Evolutionary conservation across 2,113 vertebrate genomes (phyloP).

Genomic region (Murina feae): DNA sequence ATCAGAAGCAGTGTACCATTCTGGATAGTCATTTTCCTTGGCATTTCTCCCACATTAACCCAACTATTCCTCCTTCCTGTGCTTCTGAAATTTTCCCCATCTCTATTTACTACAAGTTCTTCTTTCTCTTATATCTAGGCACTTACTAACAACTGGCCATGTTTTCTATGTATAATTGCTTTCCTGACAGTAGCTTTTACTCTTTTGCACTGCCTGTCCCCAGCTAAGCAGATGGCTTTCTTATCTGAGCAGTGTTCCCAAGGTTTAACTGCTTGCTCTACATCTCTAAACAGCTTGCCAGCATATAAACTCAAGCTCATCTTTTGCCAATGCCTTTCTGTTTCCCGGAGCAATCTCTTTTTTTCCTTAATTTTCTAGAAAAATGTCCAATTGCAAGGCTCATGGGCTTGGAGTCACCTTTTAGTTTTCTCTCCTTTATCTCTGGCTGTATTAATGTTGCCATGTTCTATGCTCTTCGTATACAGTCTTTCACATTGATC

Average conservation of each 20-base stretch:
- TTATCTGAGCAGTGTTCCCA: not conserved
- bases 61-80: not conserved
- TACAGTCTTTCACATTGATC: not conserved
- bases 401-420: not conserved
- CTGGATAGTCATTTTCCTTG: not conserved
- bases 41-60: not conserved
- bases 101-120: not conserved
- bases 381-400: not conserved
- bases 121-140: not conserved
- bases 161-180: constrained; percentile 13
- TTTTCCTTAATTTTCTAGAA: not conserved
- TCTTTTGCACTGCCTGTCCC: not conserved
- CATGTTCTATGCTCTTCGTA: not conserved
- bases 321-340: not conserved
- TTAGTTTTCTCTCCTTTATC: not conserved
- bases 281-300: not conserved
- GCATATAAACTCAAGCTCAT: not conserved
- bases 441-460: not conserved
- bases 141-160: not conserved
- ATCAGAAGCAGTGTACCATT: not conserved
- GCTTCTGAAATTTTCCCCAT: not conserved
- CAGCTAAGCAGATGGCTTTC: not conserved
- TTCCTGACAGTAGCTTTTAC: not conserved
- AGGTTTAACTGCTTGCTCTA: not conserved
- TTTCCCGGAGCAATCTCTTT: not conserved